Evolutionary conservation across 2,888 invertebrate genomes (phyloP).

Genomic region (Drosophila ustulata): DNA sequence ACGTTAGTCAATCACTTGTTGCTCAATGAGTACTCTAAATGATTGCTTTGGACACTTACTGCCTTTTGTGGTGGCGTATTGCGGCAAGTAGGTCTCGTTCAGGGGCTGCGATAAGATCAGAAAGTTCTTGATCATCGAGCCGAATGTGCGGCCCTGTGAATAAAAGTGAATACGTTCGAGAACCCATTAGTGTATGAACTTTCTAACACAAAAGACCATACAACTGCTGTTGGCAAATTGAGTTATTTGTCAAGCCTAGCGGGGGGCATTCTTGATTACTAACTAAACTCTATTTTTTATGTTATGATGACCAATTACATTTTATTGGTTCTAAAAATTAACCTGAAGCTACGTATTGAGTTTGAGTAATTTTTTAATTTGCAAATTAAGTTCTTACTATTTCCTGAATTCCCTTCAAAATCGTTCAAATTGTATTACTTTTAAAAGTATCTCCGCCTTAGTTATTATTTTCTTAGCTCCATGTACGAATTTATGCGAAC

Average conservation of each 20-base stretch:
- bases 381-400: background rate
- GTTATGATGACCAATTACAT: background rate
- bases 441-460: background rate
- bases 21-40: background rate
- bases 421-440: background rate
- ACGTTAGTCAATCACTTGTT: slow-evolving; percentile 12
- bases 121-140: slow-evolving; percentile 90
- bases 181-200: background rate
- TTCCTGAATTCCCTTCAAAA: background rate
- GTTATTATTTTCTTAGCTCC: too few species aligned
- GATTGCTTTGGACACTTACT: slow-evolving; percentile 79
- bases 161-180: slow-evolving; percentile 10
- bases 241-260: background rate
- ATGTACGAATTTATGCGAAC: too few species aligned
- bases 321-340: background rate
- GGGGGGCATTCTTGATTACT: background rate
- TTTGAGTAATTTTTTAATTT: background rate
- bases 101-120: slow-evolving; percentile 87
- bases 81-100: slow-evolving; percentile 89
- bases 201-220: background rate
- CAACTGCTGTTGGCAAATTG: slow-evolving; percentile 24
- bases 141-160: slow-evolving; percentile 92
- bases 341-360: background rate
- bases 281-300: background rate
- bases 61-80: slow-evolving; percentile 90